A percentile compares a stretch with the other conserved stretches of the same genome.
Evolutionary conservation across 2,113 vertebrate genomes (phyloP).

Genomic region (Daboia siamensis): DNA sequence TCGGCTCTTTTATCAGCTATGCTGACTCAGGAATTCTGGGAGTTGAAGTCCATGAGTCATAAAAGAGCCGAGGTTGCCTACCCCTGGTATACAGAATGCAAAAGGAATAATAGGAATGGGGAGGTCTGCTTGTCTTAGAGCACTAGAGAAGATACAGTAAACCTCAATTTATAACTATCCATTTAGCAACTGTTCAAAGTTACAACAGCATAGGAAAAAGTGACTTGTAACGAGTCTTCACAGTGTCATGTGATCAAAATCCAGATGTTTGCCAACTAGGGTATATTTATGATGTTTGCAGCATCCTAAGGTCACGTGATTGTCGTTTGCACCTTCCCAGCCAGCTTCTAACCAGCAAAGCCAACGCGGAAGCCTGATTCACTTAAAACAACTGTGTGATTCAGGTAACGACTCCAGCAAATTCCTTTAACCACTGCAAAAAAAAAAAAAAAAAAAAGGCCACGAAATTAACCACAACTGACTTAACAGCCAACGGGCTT

Average conservation of each 20-base stretch:
- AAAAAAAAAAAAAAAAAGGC: no score
- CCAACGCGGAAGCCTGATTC: not conserved
- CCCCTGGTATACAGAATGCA: constrained; percentile 15
- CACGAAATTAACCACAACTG: not conserved
- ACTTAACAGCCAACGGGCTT: not conserved
- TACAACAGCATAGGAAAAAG: no score
- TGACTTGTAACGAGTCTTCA: not conserved
- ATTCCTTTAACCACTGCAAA: no score
- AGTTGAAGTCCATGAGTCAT: no score
- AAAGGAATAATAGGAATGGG: not conserved
- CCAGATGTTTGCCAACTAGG: not conserved
- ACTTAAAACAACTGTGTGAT: not conserved
- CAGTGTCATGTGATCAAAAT: not conserved
- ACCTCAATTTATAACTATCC: no score
- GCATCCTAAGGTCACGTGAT: not conserved
- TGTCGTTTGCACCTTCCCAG: not conserved
- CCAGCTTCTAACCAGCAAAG: not conserved
- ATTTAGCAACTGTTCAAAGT: no score
- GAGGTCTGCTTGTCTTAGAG: constrained; percentile 2
- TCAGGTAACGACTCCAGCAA: not conserved
- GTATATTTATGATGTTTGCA: not conserved
- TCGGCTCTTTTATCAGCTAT: no score
- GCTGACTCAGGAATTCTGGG: no score
- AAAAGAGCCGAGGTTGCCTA: no score
- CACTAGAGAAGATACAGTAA: constrained; percentile 4